These are phyloP conservation scores for Staurois parvus DNA, from an alignment of 2,797 vertebrate genomes.

Conservation along the genomic window DNA sequence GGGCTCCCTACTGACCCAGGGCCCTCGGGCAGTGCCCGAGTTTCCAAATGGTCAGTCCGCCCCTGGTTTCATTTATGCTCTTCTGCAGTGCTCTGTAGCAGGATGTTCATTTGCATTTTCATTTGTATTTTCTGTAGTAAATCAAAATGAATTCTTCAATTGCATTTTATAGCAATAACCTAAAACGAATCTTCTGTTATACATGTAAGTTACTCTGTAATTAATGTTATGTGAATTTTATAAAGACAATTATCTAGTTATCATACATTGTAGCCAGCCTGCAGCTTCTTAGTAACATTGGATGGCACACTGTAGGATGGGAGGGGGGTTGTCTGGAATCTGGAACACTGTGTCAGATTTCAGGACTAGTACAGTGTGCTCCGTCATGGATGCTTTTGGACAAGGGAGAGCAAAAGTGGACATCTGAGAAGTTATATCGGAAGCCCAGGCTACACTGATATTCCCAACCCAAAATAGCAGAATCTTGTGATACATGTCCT, in stretches of 20 bases:
- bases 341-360: constrained; percentile 42
- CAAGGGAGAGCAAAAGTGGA: constrained; percentile 17
- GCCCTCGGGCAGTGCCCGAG: no score
- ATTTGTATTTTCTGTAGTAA: no score
- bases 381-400: constrained; percentile 29
- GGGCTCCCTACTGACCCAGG: no score
- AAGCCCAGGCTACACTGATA: constrained; percentile 28
- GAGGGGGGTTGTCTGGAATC: not conserved
- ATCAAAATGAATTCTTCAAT: no score
- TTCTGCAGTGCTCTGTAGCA: no score
- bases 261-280: not conserved
- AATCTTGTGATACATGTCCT: not conserved
- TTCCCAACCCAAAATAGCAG: not conserved
- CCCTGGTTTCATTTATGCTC: no score
- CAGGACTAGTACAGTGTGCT: constrained; percentile 10
- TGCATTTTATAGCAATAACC: no score
- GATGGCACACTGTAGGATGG: not conserved
- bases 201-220: no score
- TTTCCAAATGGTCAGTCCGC: no score
- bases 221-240: not conserved
- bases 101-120: no score
- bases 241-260: not conserved
- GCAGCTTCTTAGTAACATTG: not conserved
- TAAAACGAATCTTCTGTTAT: no score
- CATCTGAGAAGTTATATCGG: constrained; percentile 35